Evolutionary conservation across 2,113 vertebrate species (phyloP), one percentile per base, ranked within the genome.

Genomic region (Tetrax tetrax): DNA sequence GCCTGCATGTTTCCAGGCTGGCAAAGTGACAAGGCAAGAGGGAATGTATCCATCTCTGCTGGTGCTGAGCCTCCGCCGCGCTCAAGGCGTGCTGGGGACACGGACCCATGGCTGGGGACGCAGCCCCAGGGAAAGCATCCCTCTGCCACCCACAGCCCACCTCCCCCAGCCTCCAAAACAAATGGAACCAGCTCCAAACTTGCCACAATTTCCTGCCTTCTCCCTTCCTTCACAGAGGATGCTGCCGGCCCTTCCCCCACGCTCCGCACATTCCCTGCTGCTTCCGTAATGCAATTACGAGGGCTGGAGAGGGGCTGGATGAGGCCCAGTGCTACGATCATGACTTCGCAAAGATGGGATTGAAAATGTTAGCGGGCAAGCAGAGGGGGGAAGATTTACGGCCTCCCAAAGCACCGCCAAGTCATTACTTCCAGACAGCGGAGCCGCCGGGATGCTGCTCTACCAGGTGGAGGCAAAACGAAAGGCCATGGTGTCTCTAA

Each of bases 341-440:
- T 90, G 79, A 83, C 90, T 96, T 81, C 53, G 95, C 85, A 86
- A 79, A 93, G 88, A 57, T 0, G 11, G 47, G 38, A 24, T 6
- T n/a, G 47, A 18, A 41, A 70, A 41, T 35, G 25, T 14, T 27
- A 77, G 31, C 13, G 3, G 23, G 65, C 43, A 64, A 48, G 15
- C 2, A 8, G 47, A 1, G 17, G 18, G 20, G 22, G n/a, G 15
- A 43, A 33, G 31, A 13, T 61, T 37, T 24, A 14, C 57, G 80
- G 66, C 70, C 31, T 70, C 81, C 41, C 70, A 23, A 35, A 71
- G 38, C 54, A 47, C 27, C 0, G 0, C 3, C 3, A 4, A 65
- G 35, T 11, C 5, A 1, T 57, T 22, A 6, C 14, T 31, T 41
- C 19, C 87, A 88, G 70, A 48, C 65, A 16, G 33, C 0, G 1